A percentile compares a stretch with the other conserved stretches of the same genome.
phyloP scores from a whole-genome alignment of 1,140 invertebrate species.

The Temnothorax curvispinosus region DNA sequence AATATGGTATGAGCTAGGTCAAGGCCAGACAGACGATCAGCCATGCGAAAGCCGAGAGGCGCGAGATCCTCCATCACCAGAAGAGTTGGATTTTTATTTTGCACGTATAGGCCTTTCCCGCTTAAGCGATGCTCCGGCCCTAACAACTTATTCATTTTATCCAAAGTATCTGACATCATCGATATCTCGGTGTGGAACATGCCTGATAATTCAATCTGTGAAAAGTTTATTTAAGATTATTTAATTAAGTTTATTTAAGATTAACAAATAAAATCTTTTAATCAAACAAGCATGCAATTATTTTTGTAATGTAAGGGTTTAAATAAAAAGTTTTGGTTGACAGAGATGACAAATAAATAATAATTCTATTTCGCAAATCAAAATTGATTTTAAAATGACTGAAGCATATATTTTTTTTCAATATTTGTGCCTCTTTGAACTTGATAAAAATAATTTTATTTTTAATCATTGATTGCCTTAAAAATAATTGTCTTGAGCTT shows the following conservation, averaged over 20 bases:
- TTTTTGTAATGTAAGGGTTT: not conserved
- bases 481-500: not conserved
- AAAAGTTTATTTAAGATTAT: slow-evolving; percentile 17
- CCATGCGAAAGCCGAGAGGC: slow-evolving; percentile 86
- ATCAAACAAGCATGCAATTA: slow-evolving; percentile 2
- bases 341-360: not conserved
- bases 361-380: not conserved
- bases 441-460: not conserved
- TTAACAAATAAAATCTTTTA: not conserved
- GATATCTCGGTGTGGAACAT: slow-evolving; percentile 81
- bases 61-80: slow-evolving; percentile 87
- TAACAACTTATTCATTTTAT: slow-evolving; percentile 80
- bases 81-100: slow-evolving; percentile 79
- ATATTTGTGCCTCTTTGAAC: not conserved
- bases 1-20: slow-evolving; percentile 85
- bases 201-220: slow-evolving; percentile 71
- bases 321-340: not conserved
- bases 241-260: not conserved
- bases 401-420: not conserved
- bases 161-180: slow-evolving; percentile 80
- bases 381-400: not conserved
- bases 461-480: not conserved
- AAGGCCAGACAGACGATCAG: slow-evolving; percentile 85
- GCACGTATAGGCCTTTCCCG: slow-evolving; percentile 77
- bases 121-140: slow-evolving; percentile 61